Conservation (phyloP, 2,888 invertebrate genomes). For the Ennomos fuscantarius region DNA sequence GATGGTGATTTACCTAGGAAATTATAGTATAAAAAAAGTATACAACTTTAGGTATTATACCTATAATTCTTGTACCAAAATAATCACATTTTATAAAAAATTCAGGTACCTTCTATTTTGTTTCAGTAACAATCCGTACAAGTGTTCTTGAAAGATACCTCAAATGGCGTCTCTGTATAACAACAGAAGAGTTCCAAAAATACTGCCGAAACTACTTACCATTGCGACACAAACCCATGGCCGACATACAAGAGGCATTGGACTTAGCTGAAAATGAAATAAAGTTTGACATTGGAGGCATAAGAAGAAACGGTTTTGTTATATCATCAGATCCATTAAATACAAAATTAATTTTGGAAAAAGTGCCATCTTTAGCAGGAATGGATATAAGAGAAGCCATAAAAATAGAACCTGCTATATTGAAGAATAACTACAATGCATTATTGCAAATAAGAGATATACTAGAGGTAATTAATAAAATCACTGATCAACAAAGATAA, state of each 20-base stretch:
- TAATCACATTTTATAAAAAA: too few relatives aligned
- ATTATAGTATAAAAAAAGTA: too few relatives aligned
- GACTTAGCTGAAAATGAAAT: slow-evolving; percentile 83
- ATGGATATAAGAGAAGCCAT: slow-evolving; percentile 83
- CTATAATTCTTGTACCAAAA: too few relatives aligned
- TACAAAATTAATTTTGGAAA: slow-evolving; percentile 81
- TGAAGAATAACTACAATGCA: slow-evolving; percentile 84
- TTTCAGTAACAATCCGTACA: slow-evolving; percentile 70
- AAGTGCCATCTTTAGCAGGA: slow-evolving; percentile 82
- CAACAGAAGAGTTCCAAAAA: slow-evolving; percentile 65
- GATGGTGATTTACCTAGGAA: too few relatives aligned
- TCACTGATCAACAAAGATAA: too few relatives aligned
- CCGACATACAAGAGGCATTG: slow-evolving; percentile 82
- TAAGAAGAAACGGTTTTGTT: slow-evolving; percentile 86
- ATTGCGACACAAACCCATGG: slow-evolving; percentile 71
- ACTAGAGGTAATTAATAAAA: slow-evolving; percentile 67
- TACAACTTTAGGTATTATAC: too few relatives aligned
- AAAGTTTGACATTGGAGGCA: slow-evolving; percentile 78
- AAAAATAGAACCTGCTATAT: slow-evolving; percentile 85
- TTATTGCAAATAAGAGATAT: slow-evolving; percentile 82
- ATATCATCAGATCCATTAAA: slow-evolving; percentile 85
- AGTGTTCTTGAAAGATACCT: slow-evolving; percentile 70
- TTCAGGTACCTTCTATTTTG: not conserved
- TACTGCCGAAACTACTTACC: slow-evolving; percentile 71
- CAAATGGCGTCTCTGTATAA: slow-evolving; percentile 64